These are phyloP conservation scores for Tylochromis polylepis DNA, from an alignment of 2,113 vertebrate species.

Conservation along the genomic window DNA sequence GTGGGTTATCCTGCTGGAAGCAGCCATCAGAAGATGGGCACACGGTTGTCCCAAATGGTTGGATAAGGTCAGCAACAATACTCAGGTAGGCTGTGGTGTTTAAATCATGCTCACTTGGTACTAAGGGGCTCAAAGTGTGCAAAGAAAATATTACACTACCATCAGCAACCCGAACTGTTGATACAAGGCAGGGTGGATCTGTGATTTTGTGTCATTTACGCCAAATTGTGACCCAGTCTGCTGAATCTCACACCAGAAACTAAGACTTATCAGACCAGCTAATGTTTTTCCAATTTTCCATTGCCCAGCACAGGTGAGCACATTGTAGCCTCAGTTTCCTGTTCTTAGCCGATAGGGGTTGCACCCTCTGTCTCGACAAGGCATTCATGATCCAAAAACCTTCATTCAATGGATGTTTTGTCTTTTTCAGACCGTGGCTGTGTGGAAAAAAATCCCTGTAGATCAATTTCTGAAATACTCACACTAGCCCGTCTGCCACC, in stretches of 20 bases:
- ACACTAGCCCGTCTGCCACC: background rate
- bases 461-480: background rate
- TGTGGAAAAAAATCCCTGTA: background rate
- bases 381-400: background rate
- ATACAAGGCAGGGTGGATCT: background rate
- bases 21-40: background rate
- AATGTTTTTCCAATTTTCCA: background rate
- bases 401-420: background rate
- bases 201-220: background rate
- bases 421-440: background rate
- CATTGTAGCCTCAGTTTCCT: background rate
- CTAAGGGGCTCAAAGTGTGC: background rate
- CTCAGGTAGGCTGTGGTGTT: background rate
- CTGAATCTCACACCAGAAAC: background rate
- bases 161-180: background rate
- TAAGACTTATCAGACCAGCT: background rate
- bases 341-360: no score
- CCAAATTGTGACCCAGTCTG: background rate
- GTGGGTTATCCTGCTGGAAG: background rate
- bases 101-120: background rate
- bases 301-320: background rate
- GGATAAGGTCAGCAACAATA: background rate
- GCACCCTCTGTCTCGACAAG: background rate
- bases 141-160: background rate
- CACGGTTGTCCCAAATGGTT: background rate